These are phyloP conservation scores for Schrankia costaestrigalis DNA, from an alignment of 2,888 invertebrate genomes.

Conservation along the genomic window DNA sequence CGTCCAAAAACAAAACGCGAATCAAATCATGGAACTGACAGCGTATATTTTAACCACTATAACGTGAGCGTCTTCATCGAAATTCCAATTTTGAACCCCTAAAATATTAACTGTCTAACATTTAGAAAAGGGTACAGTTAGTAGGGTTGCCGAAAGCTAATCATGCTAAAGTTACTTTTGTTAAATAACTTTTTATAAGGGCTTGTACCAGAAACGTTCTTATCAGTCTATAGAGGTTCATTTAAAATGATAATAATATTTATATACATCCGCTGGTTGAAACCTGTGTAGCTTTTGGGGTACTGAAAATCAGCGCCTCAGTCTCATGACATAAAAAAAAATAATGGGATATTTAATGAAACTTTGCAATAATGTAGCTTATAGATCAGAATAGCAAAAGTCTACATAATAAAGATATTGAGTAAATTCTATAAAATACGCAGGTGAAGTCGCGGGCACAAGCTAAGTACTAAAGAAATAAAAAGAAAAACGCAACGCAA, in stretches of 20 bases:
- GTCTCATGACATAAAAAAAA: too few relatives aligned
- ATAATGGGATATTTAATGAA: too few relatives aligned
- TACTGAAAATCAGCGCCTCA: too few relatives aligned
- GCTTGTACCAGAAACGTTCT: background rate
- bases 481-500: too few relatives aligned
- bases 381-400: too few relatives aligned
- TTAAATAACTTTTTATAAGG: slow-evolving; percentile 6
- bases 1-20: slow-evolving; percentile 4
- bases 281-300: too few relatives aligned
- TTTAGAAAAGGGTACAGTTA: slow-evolving; percentile 37
- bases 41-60: slow-evolving; percentile 23
- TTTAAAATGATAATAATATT: background rate
- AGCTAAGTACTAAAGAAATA: too few relatives aligned
- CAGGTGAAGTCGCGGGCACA: too few relatives aligned
- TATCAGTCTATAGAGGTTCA: background rate
- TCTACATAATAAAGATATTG: too few relatives aligned
- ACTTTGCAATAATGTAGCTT: too few relatives aligned
- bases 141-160: slow-evolving; percentile 19
- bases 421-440: too few relatives aligned
- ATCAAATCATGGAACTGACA: slow-evolving; percentile 15
- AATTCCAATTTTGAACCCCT: slow-evolving; percentile 39
- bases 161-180: slow-evolving; percentile 6
- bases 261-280: too few relatives aligned
- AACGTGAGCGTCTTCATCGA: slow-evolving; percentile 30
- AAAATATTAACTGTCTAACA: slow-evolving; percentile 43